Conservation (phyloP, 2,888 invertebrate genomes). For the Tenthredo amoena region DNA sequence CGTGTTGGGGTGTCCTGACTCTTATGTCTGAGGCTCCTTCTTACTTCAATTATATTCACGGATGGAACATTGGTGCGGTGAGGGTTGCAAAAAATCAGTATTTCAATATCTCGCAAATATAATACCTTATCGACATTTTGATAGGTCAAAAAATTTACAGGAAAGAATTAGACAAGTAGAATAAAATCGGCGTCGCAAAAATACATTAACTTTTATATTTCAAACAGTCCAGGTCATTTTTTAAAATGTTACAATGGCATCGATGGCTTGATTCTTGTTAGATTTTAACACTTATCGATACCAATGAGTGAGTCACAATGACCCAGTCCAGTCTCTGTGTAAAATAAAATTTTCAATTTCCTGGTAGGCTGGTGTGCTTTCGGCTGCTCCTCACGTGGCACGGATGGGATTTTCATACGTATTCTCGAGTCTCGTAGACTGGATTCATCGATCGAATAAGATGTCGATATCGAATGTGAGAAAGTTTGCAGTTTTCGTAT, state of each 20-base stretch:
- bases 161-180: too few relatives aligned
- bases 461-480: conserved; percentile 83
- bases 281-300: too few relatives aligned
- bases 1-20: conserved; percentile 85
- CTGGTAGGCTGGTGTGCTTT: conserved; percentile 82
- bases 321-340: neutral
- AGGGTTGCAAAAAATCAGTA: conserved; percentile 60
- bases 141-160: too few relatives aligned
- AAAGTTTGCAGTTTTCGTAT: conserved; percentile 82
- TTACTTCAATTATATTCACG: conserved; percentile 85
- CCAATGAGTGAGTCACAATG: too few relatives aligned
- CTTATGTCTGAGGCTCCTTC: conserved; percentile 86
- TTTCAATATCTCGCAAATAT: neutral
- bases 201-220: too few relatives aligned
- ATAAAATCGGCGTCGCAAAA: too few relatives aligned
- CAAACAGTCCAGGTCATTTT: too few relatives aligned
- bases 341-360: neutral
- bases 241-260: too few relatives aligned
- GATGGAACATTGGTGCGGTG: conserved; percentile 85
- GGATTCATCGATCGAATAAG: conserved; percentile 80
- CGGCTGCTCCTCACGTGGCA: conserved; percentile 83
- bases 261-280: too few relatives aligned
- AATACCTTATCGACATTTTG: neutral
- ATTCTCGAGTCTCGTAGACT: conserved; percentile 82
- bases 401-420: conserved; percentile 82